phyloP scores from a whole-genome alignment of 1,140 invertebrate genomes.

The Drosophila nigrodunni region DNA sequence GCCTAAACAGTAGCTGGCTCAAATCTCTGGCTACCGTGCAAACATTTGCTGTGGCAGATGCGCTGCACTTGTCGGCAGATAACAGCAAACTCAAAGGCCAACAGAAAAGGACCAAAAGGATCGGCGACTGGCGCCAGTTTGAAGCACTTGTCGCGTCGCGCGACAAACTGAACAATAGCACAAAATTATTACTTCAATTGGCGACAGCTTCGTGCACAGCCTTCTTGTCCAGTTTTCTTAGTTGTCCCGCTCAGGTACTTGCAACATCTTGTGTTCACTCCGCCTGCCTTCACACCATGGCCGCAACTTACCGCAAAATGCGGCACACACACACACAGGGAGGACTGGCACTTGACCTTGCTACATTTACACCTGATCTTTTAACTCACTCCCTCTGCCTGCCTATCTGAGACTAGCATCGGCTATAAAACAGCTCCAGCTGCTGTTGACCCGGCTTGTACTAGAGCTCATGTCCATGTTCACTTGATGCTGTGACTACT shows the following conservation, averaged over 20 bases:
- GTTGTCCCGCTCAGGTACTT: slow-evolving; percentile 32
- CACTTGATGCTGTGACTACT: slow-evolving; percentile 38
- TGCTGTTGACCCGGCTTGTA: slow-evolving; percentile 24
- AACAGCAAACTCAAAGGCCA: slow-evolving; percentile 49
- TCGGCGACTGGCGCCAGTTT: slow-evolving; percentile 55
- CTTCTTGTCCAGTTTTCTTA: not conserved
- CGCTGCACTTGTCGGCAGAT: slow-evolving; percentile 53
- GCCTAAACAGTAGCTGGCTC: slow-evolving; percentile 33
- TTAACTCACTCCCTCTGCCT: slow-evolving; percentile 3
- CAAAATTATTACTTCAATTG: slow-evolving; percentile 81
- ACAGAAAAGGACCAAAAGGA: slow-evolving; percentile 13
- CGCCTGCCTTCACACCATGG: slow-evolving; percentile 54
- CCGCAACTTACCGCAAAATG: slow-evolving; percentile 15
- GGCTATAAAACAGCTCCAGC: slow-evolving; percentile 50
- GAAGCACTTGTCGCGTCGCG: slow-evolving; percentile 71
- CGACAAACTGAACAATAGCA: slow-evolving; percentile 60
- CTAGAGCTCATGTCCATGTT: slow-evolving; percentile 1
- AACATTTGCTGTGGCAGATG: slow-evolving; percentile 50
- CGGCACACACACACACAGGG: not conserved
- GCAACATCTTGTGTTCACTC: slow-evolving; percentile 48
- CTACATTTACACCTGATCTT: slow-evolving; percentile 68
- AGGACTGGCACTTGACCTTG: slow-evolving; percentile 12
- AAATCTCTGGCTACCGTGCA: slow-evolving; percentile 64
- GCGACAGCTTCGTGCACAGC: slow-evolving; percentile 48
- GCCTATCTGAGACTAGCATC: slow-evolving; percentile 29